Evolutionary conservation across 2,113 vertebrate species (phyloP).

Genomic region (Rostratula benghalensis): DNA sequence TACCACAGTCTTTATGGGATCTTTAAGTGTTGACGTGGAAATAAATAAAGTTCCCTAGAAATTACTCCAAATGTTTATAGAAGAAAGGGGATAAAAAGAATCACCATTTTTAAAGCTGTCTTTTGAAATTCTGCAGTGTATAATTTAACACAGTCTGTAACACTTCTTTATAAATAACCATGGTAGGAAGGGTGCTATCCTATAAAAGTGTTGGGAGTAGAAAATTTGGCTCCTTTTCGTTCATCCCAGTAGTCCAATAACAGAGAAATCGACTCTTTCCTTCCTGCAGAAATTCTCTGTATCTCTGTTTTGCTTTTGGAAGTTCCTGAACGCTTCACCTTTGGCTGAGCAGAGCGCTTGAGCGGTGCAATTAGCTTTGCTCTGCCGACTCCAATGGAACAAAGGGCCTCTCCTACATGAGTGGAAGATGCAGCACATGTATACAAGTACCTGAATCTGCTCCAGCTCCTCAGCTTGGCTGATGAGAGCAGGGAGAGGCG

Average conservation of each 20-base stretch:
- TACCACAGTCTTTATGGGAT: not conserved
- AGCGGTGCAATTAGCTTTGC: not conserved
- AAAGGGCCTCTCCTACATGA: not conserved
- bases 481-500: not conserved
- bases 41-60: constrained; percentile 7
- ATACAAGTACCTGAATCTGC: not conserved
- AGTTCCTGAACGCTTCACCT: not conserved
- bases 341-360: not conserved
- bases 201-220: not conserved
- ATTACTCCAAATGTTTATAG: not conserved
- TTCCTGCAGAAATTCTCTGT: not conserved
- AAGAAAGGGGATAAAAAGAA: not conserved
- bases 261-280: not conserved
- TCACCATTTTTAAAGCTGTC: not conserved
- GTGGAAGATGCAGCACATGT: not conserved
- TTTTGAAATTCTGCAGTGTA: not conserved
- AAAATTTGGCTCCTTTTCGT: constrained; percentile 13
- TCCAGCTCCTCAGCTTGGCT: not conserved
- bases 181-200: constrained; percentile 16
- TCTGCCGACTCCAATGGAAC: not conserved
- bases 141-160: constrained; percentile 30
- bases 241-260: not conserved
- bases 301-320: not conserved
- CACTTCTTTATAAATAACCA: constrained; percentile 25
- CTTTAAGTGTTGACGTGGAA: not conserved